Conservation (phyloP, 2,113 vertebrate species). For the Macaca nemestrina region DNA sequence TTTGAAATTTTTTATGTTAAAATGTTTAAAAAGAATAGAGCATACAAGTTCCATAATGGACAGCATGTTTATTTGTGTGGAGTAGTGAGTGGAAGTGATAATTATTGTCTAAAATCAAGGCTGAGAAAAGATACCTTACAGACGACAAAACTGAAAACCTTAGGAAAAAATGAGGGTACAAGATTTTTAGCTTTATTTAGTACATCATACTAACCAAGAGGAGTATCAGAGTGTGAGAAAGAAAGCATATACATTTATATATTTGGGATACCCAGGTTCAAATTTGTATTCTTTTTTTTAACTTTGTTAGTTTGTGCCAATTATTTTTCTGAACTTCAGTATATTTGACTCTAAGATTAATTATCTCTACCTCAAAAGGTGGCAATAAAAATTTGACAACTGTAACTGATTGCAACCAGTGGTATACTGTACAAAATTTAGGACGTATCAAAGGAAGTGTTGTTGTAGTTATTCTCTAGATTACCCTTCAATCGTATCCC, state of each 20-base stretch:
- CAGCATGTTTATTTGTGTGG: neutral
- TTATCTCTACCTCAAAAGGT: slow-evolving; percentile 52
- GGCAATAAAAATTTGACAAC: neutral
- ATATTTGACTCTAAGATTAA: slow-evolving; percentile 64
- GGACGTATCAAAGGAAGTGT: neutral
- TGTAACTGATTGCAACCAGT: neutral
- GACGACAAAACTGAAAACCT: slow-evolving; percentile 4
- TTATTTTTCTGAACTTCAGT: slow-evolving; percentile 64
- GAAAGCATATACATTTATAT: neutral
- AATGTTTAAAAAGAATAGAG: neutral
- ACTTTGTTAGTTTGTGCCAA: slow-evolving; percentile 54
- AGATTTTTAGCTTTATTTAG: slow-evolving; percentile 7
- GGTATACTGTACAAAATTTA: neutral
- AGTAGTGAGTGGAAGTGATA: neutral
- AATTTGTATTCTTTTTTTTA: slow-evolving; percentile 46
- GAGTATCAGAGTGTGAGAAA: neutral
- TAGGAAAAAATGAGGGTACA: neutral
- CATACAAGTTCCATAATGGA: neutral
- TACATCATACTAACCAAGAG: neutral
- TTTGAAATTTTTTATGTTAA: neutral
- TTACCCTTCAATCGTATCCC: neutral
- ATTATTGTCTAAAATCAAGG: slow-evolving; percentile 47
- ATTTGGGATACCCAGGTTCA: neutral
- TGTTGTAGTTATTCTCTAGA: neutral
- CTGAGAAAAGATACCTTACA: neutral